phyloP scores from a whole-genome alignment of 2,888 invertebrate genomes.

The Oscheius onirici region DNA sequence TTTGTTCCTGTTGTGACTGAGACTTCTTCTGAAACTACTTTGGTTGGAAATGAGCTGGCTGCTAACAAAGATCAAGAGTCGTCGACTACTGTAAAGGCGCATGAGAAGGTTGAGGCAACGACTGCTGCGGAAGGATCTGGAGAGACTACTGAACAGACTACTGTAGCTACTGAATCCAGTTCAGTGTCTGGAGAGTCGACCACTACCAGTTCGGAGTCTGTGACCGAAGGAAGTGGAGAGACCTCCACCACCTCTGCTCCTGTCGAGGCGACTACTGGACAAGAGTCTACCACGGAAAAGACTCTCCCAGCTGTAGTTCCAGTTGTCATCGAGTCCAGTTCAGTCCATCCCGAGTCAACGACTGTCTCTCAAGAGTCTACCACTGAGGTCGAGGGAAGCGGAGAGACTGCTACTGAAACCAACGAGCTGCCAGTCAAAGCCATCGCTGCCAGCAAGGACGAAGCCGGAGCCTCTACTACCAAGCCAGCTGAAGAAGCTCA shows the following conservation, averaged over 20 bases:
- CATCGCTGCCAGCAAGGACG: background rate
- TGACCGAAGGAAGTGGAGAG: slow-evolving; percentile 15
- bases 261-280: background rate
- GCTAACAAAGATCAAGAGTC: slow-evolving; percentile 24
- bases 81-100: slow-evolving; percentile 11
- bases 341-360: too few relatives aligned
- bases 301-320: background rate
- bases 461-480: slow-evolving; percentile 26
- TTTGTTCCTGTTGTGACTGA: too few relatives aligned
- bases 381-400: slow-evolving; percentile 14
- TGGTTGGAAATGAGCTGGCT: slow-evolving; percentile 5
- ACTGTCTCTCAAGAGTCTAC: background rate
- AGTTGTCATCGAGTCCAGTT: background rate
- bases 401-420: background rate
- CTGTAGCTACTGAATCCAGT: slow-evolving; percentile 23
- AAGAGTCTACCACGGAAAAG: background rate
- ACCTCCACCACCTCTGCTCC: background rate
- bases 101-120: background rate
- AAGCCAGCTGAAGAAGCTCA: slow-evolving; percentile 16
- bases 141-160: slow-evolving; percentile 25
- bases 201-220: background rate
- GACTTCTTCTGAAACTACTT: background rate
- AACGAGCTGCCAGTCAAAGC: too few relatives aligned
- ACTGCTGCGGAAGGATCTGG: slow-evolving; percentile 11
- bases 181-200: background rate